These are phyloP conservation scores for Zaprionus lachaisei DNA, from an alignment of 1,140 invertebrate genomes.

Conservation along the genomic window DNA sequence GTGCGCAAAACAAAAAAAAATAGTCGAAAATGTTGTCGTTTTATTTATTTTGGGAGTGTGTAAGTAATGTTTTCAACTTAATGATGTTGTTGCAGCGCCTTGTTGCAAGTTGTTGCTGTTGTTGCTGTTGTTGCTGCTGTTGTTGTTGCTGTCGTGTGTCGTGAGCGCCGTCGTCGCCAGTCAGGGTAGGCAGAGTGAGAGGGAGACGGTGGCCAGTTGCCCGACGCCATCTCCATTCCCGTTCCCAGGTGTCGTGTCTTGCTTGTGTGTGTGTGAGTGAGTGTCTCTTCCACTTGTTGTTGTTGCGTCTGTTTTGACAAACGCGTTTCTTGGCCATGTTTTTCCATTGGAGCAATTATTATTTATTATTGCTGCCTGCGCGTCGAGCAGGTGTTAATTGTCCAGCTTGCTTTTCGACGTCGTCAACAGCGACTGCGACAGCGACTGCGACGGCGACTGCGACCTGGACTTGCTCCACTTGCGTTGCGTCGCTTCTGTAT, in stretches of 20 bases:
- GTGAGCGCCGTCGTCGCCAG: not conserved
- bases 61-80: conserved; percentile 8
- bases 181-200: not conserved
- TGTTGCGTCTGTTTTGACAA: conserved; percentile 3
- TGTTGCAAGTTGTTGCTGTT: conserved; percentile 1
- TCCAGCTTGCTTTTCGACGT: not conserved
- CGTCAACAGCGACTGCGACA: no score
- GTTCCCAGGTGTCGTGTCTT: not conserved
- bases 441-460: no score
- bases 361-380: conserved; percentile 4
- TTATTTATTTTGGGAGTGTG: conserved; percentile 1
- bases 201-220: not conserved
- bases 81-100: conserved; percentile 7
- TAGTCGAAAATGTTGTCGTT: conserved; percentile 6
- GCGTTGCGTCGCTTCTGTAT: no score
- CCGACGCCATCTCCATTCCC: not conserved
- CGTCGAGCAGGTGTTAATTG: conserved; percentile 12
- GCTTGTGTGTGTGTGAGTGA: not conserved
- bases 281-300: not conserved
- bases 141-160: not conserved
- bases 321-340: conserved; percentile 10
- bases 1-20: not conserved
- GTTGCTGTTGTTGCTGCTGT: not conserved
- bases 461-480: not conserved
- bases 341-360: conserved; percentile 11